These are phyloP conservation scores for Cottoperca gobio DNA, from an alignment of 2,797 vertebrate species.

Conservation along the genomic window DNA sequence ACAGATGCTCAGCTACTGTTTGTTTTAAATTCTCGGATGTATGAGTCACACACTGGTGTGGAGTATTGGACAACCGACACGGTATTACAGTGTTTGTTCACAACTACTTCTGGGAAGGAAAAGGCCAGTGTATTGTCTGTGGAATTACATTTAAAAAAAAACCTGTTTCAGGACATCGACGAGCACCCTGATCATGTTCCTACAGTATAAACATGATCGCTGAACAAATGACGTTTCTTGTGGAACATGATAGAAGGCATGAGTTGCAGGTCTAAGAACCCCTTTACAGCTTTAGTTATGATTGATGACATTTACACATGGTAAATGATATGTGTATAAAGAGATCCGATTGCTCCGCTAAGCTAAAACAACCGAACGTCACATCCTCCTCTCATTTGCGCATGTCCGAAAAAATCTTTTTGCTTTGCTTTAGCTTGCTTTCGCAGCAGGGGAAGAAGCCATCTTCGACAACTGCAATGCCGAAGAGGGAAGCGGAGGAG, in stretches of 20 bases:
- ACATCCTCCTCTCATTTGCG: no score
- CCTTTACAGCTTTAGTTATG: no score
- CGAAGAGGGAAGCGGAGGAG: no score
- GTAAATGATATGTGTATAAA: no score
- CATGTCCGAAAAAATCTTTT: no score
- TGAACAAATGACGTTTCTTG: background rate
- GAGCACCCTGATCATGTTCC: background rate
- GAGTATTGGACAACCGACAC: background rate
- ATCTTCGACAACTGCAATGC: no score
- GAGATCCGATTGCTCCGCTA: no score
- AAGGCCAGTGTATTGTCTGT: background rate
- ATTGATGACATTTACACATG: no score
- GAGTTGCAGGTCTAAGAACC: no score
- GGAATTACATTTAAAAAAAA: conserved; percentile 8
- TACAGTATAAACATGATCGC: background rate
- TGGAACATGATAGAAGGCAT: background rate
- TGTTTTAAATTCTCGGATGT: conserved; percentile 11
- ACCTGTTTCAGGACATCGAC: background rate
- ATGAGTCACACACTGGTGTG: conserved; percentile 23
- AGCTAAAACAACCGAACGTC: no score
- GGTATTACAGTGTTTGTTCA: conserved; percentile 11
- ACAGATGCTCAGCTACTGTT: conserved; percentile 19
- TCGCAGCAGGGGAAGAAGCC: no score
- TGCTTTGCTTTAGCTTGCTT: no score
- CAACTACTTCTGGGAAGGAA: background rate